Evolutionary conservation across 1,140 invertebrate species (phyloP), one percentile per base, ranked within the genome.

Genomic region (Orchesella cincta): DNA sequence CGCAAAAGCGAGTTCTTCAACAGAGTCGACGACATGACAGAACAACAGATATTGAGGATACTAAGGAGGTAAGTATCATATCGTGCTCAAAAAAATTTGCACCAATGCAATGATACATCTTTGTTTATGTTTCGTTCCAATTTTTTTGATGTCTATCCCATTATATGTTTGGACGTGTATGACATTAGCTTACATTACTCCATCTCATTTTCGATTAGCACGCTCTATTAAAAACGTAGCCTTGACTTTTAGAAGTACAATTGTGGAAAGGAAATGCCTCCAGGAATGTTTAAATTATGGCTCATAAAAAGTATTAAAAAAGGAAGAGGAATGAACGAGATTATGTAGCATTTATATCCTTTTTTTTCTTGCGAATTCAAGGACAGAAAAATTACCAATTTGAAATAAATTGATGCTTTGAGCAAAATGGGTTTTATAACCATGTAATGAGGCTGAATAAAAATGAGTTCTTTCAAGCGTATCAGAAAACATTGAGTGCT

Each of bases 31-130:
- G 90, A 79, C 92, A 90, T 76, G 91, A 91, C 78, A 93, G 93
- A 84, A 91, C 92, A 35, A 90, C 92, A 81, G 93, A 94, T 85
- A 94, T 93, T 70, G 93, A 94, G 88, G 92, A 94, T 79, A 92
- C 90, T 51, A 88, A 85, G 81, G 84, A 89, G 84, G 83, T 86
- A 67, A 46, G 39, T 46, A 12, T n/a, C n/a, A n/a, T 46, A 20
- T 46, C 39, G 20, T 20, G 39, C 39, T 46, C 8, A 46, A 67
- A 67, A 31, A 31, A 67, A 57, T 23, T n/a, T n/a, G n/a, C 54
- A 18, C 39, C 20, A 46, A 46, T 46, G 39, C 8, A 46, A 12
- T n/a, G n/a, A n/a, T n/a, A n/a, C n/a, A n/a, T n/a, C n/a, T n/a
- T n/a, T n/a, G n/a, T n/a, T n/a, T n/a, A 57, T 57, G 5, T n/a